Conservation (phyloP, 2,888 invertebrate genomes). For the Drosophila yooni region DNA sequence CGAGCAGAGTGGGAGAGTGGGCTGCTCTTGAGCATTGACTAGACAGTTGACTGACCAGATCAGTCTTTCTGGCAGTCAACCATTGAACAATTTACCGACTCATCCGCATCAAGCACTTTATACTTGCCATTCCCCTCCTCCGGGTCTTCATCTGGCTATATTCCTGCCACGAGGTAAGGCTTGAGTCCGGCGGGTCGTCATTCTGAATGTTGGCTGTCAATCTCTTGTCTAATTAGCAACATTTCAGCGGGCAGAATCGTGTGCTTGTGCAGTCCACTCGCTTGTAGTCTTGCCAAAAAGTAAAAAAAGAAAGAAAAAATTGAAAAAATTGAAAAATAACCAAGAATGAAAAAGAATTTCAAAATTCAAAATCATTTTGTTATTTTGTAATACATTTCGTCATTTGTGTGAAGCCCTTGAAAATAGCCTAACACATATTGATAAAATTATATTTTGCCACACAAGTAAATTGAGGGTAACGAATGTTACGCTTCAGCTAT, state of each 20-base stretch:
- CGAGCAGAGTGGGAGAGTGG: constrained; percentile 13
- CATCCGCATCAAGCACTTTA: constrained; percentile 27
- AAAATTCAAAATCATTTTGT: constrained; percentile 33
- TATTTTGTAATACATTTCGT: constrained; percentile 40
- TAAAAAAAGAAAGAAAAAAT: constrained; percentile 7
- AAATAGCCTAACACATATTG: constrained; percentile 25
- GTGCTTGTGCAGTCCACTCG: constrained; percentile 27
- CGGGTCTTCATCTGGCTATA: neutral
- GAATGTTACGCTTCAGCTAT: constrained; percentile 41
- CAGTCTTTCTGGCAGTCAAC: constrained; percentile 5
- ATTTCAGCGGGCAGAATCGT: constrained; percentile 48
- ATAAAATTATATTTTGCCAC: constrained; percentile 21
- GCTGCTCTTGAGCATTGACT: constrained; percentile 16
- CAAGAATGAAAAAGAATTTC: neutral
- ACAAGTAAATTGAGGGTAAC: constrained; percentile 42
- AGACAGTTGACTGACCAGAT: constrained; percentile 48
- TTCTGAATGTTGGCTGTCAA: constrained; percentile 57
- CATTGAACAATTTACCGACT: constrained; percentile 17
- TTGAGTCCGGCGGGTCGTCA: constrained; percentile 1
- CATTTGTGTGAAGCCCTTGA: constrained; percentile 34
- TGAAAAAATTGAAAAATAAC: neutral
- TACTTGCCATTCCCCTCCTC: neutral
- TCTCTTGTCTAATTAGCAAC: constrained; percentile 70
- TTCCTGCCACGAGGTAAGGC: neutral
- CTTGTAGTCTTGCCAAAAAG: constrained; percentile 46